Conservation (phyloP, 2,797 vertebrate genomes). For the Takifugu rubripes region DNA sequence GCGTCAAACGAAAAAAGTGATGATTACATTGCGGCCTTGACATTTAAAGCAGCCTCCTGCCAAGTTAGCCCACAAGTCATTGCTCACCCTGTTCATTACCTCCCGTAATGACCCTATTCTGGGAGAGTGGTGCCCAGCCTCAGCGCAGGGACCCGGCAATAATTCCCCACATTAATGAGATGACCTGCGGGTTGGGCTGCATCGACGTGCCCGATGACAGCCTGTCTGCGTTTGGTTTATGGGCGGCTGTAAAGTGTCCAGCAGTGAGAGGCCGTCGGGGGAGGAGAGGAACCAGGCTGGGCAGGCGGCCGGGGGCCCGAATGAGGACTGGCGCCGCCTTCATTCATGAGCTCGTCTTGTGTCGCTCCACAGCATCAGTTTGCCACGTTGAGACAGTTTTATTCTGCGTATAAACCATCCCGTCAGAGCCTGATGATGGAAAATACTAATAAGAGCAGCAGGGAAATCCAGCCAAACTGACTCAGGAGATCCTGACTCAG, state of each 20-base stretch:
- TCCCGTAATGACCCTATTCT: constrained; percentile 64
- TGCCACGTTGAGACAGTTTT: constrained; percentile 10
- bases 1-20: constrained; percentile 38
- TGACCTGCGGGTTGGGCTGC: constrained; percentile 54
- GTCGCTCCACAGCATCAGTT: not conserved
- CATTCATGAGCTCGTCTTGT: not conserved
- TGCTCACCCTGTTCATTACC: constrained; percentile 67
- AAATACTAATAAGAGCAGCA: not conserved
- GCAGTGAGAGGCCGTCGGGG: constrained; percentile 32
- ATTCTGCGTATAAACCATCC: not conserved
- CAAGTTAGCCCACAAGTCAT: constrained; percentile 60
- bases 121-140: constrained; percentile 46
- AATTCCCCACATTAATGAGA: constrained; percentile 72
- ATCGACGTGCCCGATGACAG: constrained; percentile 50
- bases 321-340: no score
- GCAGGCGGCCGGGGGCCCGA: constrained; percentile 27
- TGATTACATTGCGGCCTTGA: constrained; percentile 62
- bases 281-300: constrained; percentile 16
- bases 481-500: no score
- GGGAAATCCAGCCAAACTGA: no score
- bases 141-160: constrained; percentile 57
- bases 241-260: constrained; percentile 54
- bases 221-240: constrained; percentile 64
- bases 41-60: constrained; percentile 52
- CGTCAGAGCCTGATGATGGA: not conserved